Base-by-base conservation (phyloP, 1,140 invertebrate genomes). In the Planococcus citri region DNA sequence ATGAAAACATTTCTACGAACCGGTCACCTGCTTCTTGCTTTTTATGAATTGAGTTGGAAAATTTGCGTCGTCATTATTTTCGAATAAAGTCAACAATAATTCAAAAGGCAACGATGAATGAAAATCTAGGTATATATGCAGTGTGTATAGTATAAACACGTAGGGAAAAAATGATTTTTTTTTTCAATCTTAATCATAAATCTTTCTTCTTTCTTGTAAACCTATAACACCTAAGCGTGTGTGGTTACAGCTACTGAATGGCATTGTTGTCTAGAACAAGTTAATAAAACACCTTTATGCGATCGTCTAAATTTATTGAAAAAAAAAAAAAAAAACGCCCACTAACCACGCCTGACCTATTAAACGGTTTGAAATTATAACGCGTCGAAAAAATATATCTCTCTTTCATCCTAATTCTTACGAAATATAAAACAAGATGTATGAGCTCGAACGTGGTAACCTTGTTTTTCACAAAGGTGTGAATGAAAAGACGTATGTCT, bases 371-470 rank as follows among this genome's bases (percentile, higher is more conserved):
- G 25, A 64, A 64, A 64, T 64, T 25, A 64, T 64, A 64, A 64
- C 60, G 20, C 22, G 60, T 27, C 21, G 60, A 24, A 24, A 64
- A 64, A 24, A 17, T 20, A 20, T 64, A 64, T 24, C 9, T 64
- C 20, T 64, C 60, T 64, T 64, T 25, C 10, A 27, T 22, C 60
- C 60, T 27, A 64, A 64, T 64, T 64, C 60, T 64, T 64, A 64
- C 60, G 60, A 64, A 64, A 64, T 64, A 64, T 64, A 64, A 64
- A 64, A 64, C 60, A 64, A 64, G 60, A 64, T 64, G 60, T 64
- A 64, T 51, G 60, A 22, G 60, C 10, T 64, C 22, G 25, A 27
- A 27, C 60, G 60, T 64, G 60, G 60, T 64, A 64, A 64, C 20
- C 60, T 64, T 64, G 60, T 64, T 64, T 64, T 64, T 64, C 60